Evolutionary conservation across 2,797 vertebrate genomes (phyloP).

Genomic region (Avahi laniger): DNA sequence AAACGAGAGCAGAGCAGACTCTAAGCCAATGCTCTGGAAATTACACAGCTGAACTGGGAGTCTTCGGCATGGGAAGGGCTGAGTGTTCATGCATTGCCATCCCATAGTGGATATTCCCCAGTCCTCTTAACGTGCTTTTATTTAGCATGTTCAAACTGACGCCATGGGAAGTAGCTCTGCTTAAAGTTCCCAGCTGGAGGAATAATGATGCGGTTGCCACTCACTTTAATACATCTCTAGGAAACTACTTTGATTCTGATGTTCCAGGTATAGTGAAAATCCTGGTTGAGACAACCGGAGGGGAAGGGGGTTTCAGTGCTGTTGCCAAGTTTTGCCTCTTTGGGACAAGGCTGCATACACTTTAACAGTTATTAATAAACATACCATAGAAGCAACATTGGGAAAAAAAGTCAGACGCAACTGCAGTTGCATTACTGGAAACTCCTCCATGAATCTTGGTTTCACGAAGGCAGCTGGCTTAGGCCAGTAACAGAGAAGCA

Average conservation of each 20-base stretch:
- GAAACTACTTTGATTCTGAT: not conserved
- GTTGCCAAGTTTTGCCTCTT: not conserved
- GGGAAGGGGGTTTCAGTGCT: not conserved
- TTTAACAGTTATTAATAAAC: not conserved
- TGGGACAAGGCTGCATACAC: not conserved
- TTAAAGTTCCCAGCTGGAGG: not conserved
- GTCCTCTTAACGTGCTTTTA: not conserved
- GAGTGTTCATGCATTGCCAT: fast-evolving
- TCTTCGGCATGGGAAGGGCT: not conserved
- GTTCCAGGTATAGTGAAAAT: not conserved
- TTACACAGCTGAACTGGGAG: too few species aligned
- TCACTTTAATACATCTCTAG: not conserved
- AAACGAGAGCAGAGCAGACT: not conserved
- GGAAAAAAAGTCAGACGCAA: not conserved
- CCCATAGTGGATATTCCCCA: fast-evolving
- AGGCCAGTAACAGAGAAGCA: not conserved
- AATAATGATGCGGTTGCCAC: not conserved
- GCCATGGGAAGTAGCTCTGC: not conserved
- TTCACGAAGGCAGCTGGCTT: not conserved
- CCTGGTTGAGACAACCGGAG: not conserved
- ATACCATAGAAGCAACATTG: fast-evolving
- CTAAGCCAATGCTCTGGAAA: not conserved
- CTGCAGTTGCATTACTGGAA: not conserved
- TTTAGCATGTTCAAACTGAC: not conserved
- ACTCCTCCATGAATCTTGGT: not conserved